Evolutionary conservation across 2,113 vertebrate species (phyloP), one percentile per base, ranked within the genome.

Genomic region (Delphinapterus leucas): DNA sequence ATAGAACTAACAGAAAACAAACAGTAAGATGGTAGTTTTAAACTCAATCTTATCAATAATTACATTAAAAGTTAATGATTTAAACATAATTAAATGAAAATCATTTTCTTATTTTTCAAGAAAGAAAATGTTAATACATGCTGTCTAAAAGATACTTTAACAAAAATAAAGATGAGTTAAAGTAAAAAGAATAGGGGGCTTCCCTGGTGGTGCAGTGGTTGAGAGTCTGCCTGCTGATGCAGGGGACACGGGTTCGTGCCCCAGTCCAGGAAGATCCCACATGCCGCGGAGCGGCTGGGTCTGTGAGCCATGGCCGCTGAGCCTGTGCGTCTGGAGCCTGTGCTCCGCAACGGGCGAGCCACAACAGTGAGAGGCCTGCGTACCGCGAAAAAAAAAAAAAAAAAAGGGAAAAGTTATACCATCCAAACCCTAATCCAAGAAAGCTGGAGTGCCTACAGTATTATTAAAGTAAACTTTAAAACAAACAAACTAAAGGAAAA

Each of bases 1-100:
- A 83, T 26, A 28, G 41, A 81, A 41, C 41, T 41, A 41, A 91
- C 12, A 90, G 28, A 85, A 95, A 91, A 80, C 38, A 73, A 79
- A 70, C 2, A 93, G 23, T 65, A 73, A 55, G 15, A 73, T 44
- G 55, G 67, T 44, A 53, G 36, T 74, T 76, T 90, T 76, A 90
- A 84, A 67, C 17, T 76, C 44, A 84, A 58, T 38, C 36, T 47
- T 68, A 88, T 88, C 84, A 73, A 63, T 81, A 94, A 81, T 49
- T 49, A 73, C 13, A 79, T 88, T 88, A 73, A 73, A 90, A 61
- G 31, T 44, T 70, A 90, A 91, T n/a, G 58, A 92, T 21, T 67
- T 71, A 89, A 95, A 65, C n/a, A 80, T 36, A 85, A 88, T 41
- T 41, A 88, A 95, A 92, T n/a, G n/a, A 77, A 67, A 84, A 33